Conservation (phyloP, 2,797 vertebrate species). For the Sebastes melanostomus region DNA sequence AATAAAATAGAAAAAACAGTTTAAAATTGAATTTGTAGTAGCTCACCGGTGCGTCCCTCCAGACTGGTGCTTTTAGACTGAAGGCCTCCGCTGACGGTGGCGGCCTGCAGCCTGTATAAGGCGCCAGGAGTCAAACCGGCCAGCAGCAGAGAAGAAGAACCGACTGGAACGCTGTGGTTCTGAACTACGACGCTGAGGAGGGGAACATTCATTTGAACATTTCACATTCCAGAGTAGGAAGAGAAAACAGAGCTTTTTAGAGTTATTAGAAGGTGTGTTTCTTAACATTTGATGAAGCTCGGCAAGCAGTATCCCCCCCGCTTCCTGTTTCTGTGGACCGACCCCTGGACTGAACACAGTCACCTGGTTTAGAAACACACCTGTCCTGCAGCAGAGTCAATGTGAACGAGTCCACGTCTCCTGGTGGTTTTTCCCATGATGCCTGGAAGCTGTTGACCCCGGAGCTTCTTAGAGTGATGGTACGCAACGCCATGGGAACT, state of each 20-base stretch:
- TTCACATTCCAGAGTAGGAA: no score
- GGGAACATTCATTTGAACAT: background rate
- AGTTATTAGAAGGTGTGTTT: no score
- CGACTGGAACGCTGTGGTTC: constrained; percentile 85
- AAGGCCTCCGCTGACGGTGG: constrained; percentile 86
- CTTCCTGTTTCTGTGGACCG: no score
- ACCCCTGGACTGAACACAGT: background rate
- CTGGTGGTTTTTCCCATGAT: constrained; percentile 87
- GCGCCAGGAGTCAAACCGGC: constrained; percentile 85
- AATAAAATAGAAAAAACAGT: background rate
- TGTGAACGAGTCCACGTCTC: constrained; percentile 88
- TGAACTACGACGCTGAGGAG: constrained; percentile 83
- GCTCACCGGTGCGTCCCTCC: constrained; percentile 88
- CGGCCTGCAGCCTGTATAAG: constrained; percentile 89
- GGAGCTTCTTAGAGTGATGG: constrained; percentile 81
- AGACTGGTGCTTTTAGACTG: constrained; percentile 79
- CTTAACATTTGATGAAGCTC: no score
- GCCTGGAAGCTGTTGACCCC: constrained; percentile 86
- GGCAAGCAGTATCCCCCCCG: no score
- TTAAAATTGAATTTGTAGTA: background rate
- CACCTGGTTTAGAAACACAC: constrained; percentile 16
- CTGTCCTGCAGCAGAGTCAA: constrained; percentile 85
- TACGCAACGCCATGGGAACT: constrained; percentile 87
- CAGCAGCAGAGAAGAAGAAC: constrained; percentile 82
- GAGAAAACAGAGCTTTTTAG: no score